These are phyloP conservation scores for Phasianus colchicus DNA, from an alignment of 2,113 vertebrate species.

Conservation along the genomic window DNA sequence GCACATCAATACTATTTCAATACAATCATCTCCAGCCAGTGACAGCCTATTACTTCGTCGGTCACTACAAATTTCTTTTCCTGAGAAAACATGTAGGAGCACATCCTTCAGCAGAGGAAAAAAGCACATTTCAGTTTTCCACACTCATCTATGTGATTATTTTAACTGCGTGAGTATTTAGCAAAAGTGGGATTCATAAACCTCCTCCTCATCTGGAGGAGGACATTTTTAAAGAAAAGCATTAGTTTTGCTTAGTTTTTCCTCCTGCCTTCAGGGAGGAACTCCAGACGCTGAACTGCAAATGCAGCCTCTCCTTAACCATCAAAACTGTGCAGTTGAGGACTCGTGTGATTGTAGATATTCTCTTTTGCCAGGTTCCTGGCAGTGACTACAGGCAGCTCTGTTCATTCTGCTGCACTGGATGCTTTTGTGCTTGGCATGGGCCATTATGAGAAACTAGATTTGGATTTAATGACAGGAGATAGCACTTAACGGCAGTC, in stretches of 20 bases:
- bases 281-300: not conserved
- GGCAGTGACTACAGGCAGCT: not conserved
- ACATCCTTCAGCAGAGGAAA: not conserved
- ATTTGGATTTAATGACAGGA: not conserved
- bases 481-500: not conserved
- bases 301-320: not conserved
- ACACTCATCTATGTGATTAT: not conserved
- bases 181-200: not conserved
- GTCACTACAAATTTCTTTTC: not conserved
- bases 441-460: not conserved
- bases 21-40: not conserved
- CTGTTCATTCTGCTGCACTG: not conserved
- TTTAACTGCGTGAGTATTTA: not conserved
- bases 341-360: accelerated
- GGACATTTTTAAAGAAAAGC: not conserved
- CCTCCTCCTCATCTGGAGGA: not conserved
- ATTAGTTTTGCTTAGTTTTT: not conserved
- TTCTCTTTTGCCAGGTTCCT: not conserved
- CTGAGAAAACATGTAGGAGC: not conserved
- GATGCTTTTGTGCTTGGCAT: not conserved
- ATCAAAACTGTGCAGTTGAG: not conserved
- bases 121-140: not conserved
- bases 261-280: not conserved
- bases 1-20: not conserved
- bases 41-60: not conserved